phyloP scores from a whole-genome alignment of 2,888 invertebrate species.

The Enchytraeus crypticus region DNA sequence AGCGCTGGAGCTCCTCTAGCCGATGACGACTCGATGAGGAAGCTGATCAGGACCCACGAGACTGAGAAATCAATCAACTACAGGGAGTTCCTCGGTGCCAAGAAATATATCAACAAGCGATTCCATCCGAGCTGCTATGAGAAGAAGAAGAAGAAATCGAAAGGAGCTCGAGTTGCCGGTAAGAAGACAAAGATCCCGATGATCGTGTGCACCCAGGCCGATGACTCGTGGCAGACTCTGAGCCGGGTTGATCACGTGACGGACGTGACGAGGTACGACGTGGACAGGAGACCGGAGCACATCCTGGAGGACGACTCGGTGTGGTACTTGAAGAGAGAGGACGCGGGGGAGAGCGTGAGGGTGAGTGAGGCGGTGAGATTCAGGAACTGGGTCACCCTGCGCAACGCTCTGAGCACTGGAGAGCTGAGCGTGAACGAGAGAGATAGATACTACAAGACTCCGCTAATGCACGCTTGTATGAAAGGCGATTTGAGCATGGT shows the following conservation, averaged over 20 bases:
- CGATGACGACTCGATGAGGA: conserved; percentile 39
- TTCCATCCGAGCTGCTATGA: conserved; percentile 46
- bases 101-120: conserved; percentile 47
- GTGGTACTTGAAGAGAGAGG: conserved; percentile 47
- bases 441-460: conserved; percentile 49
- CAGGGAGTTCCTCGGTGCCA: conserved; percentile 43
- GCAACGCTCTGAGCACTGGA: conserved; percentile 35
- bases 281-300: conserved; percentile 44
- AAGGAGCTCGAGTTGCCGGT: conserved; percentile 34
- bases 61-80: conserved; percentile 44
- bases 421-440: conserved; percentile 42
- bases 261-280: conserved; percentile 42
- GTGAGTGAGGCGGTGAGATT: conserved; percentile 46
- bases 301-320: conserved; percentile 46
- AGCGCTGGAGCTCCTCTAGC: conserved; percentile 37
- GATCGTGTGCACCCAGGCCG: conserved; percentile 44
- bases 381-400: conserved; percentile 43
- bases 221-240: conserved; percentile 45
- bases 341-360: conserved; percentile 41
- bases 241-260: conserved; percentile 44
- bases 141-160: conserved; percentile 47
- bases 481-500: conserved; percentile 41
- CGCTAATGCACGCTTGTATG: conserved; percentile 47
- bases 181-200: conserved; percentile 45
- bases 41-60: conserved; percentile 32